These are phyloP conservation scores for Philypnodon macrostomus DNA, from an alignment of 2,797 vertebrate genomes.

Conservation along the genomic window DNA sequence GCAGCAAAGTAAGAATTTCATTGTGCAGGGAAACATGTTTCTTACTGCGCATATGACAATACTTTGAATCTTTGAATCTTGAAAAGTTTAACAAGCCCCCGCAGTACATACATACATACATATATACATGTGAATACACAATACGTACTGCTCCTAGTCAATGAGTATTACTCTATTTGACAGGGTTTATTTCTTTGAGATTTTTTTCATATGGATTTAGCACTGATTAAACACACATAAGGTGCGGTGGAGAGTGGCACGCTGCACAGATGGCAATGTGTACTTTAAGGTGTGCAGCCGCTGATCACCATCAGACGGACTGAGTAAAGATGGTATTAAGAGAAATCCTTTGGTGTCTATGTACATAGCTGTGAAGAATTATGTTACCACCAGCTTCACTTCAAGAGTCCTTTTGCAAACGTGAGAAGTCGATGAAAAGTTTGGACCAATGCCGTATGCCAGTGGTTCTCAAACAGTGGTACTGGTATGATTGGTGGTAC, in stretches of 20 bases:
- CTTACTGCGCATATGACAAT: too few relatives aligned
- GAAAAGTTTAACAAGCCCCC: too few relatives aligned
- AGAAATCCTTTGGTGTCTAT: constrained; percentile 15
- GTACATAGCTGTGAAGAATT: constrained; percentile 13
- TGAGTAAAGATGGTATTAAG: constrained; percentile 12
- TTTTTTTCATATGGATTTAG: not conserved
- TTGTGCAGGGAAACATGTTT: too few relatives aligned
- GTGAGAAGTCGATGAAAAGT: constrained; percentile 2
- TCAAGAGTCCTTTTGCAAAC: constrained; percentile 10
- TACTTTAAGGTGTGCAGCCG: constrained; percentile 9
- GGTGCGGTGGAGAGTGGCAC: constrained; percentile 6
- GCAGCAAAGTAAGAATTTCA: too few relatives aligned
- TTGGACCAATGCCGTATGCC: constrained; percentile 37
- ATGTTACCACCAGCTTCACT: constrained; percentile 23
- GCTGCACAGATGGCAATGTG: constrained; percentile 26
- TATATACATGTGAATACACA: too few relatives aligned
- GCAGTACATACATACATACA: too few relatives aligned
- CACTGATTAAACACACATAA: constrained; percentile 1
- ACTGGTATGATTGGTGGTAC: too few relatives aligned
- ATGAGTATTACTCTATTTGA: too few relatives aligned
- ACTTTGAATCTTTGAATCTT: too few relatives aligned
- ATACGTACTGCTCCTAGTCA: too few relatives aligned
- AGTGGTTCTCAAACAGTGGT: not conserved
- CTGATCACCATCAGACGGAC: constrained; percentile 20
- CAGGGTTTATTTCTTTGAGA: too few relatives aligned